A percentile compares a stretch with the other conserved stretches of the same genome.
Evolutionary conservation across 2,113 vertebrate species (phyloP).

Genomic region (Hippocampus abdominalis): DNA sequence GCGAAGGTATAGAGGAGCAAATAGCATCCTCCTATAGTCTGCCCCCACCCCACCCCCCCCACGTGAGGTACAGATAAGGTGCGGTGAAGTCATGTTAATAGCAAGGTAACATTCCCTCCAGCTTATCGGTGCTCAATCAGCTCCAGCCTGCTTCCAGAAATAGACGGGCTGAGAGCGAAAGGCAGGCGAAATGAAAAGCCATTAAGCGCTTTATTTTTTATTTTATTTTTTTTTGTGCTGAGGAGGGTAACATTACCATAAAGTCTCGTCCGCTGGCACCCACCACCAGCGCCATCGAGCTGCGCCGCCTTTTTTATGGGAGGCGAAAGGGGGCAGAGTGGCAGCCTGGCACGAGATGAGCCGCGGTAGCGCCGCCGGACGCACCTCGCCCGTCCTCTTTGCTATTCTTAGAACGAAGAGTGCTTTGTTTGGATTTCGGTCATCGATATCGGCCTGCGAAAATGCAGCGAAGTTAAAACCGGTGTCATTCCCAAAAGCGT

Average conservation of each 20-base stretch:
- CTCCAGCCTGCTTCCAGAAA: conserved; percentile 55
- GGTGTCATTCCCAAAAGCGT: not conserved
- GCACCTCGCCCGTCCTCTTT: conserved; percentile 15
- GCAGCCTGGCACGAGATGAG: conserved; percentile 40
- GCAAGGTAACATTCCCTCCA: conserved; percentile 31
- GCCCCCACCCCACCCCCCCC: not conserved
- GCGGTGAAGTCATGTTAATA: conserved; percentile 43
- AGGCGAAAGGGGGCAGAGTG: conserved; percentile 1
- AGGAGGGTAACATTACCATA: conserved; percentile 55
- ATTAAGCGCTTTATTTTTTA: conserved; percentile 52
- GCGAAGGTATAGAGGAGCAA: not conserved
- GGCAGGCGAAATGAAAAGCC: conserved; percentile 47
- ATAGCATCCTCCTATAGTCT: not conserved
- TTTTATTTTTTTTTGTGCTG: conserved; percentile 5
- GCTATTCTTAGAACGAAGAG: conserved; percentile 1
- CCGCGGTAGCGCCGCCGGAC: conserved; percentile 31
- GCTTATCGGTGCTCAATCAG: conserved; percentile 63
- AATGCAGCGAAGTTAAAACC: not conserved
- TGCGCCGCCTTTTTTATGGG: conserved; percentile 63
- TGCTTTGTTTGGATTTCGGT: not conserved
- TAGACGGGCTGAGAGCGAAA: conserved; percentile 46
- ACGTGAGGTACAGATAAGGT: conserved; percentile 19
- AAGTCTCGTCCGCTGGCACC: conserved; percentile 32
- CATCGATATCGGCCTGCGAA: not conserved
- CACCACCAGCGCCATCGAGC: conserved; percentile 42